Base-by-base conservation (phyloP, 2,888 invertebrate genomes). In the Anoplius nigerrimus region DNA sequence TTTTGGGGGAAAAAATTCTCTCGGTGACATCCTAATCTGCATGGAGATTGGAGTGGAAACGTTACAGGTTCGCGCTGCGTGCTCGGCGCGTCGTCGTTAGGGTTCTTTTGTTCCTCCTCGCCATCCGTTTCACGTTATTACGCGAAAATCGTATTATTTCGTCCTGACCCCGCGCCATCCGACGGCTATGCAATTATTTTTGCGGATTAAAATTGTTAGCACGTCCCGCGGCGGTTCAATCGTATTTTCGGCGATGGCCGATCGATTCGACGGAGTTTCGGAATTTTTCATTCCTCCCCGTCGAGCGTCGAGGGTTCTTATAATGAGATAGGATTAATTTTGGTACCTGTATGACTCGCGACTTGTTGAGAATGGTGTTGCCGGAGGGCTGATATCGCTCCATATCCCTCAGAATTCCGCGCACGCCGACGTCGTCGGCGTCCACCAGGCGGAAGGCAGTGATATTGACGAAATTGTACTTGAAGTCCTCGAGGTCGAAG, bases 401-500 rank as follows among this genome's bases (percentile, higher is more conserved):
- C 92, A 95, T 94, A 80, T 94, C 93, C 78, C 93, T 91, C n/a
- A 94, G 88, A 65, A 93, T 91, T 78, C 92, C 92, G 74, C 92
- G 91, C 4, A 94, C 92, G n/a, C 90, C 90, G 11, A 92, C 89
- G 87, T 94, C 93, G 65, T 92, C 92, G 21, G 92, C 91, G 85
- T 94, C 94, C 58, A 94, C 93, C 75, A 95, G 90, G 75, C 95
- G 91, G 86, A 93, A 94, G 67, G 94, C 93, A 66, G 94, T 94
- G 89, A 94, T 93, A 88, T 94, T 94, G 74, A 94, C 93, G 83
- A 93, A 93, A 87, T 94, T 94, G 89, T 94, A 93, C 86, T 93
- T 93, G 89, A 58, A 58, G 45, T 58, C 58, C 24, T 58, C 58
- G 46, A 58, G 58, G 24, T 58, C 58, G 58, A 58, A 58, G 22